Conservation (phyloP, 2,113 vertebrate species). For the Tragelaphus scriptus region DNA sequence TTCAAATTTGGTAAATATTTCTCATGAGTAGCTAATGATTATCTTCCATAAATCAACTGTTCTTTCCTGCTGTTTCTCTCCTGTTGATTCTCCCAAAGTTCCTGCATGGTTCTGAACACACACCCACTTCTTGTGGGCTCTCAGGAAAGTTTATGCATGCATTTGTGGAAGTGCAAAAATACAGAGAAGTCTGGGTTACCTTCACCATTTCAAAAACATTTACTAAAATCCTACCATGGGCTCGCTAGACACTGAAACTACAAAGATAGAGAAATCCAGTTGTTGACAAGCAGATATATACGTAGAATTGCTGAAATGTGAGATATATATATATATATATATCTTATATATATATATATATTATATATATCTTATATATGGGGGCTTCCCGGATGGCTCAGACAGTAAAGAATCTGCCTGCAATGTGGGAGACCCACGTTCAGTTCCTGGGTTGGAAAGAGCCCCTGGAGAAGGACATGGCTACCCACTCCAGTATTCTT, state of each 20-base stretch:
- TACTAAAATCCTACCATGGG: not conserved
- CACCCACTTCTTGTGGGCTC: not conserved
- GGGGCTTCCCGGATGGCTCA: not conserved
- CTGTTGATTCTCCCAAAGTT: not conserved
- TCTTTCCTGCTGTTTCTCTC: not conserved
- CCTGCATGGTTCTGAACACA: not conserved
- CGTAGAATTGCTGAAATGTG: not conserved
- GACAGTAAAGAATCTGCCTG: not conserved
- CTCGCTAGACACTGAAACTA: not conserved
- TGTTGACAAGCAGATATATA: not conserved
- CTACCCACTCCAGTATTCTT: not conserved
- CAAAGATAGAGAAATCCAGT: not conserved
- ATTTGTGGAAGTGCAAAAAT: slow-evolving; percentile 19
- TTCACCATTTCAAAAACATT: not conserved
- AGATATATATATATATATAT: not conserved
- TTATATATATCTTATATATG: not conserved
- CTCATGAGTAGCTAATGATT: not conserved
- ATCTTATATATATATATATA: not conserved
- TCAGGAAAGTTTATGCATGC: not conserved
- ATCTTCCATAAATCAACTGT: not conserved
- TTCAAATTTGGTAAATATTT: not conserved
- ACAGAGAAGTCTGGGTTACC: not conserved
- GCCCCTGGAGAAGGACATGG: not conserved
- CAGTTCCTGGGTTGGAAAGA: not conserved
- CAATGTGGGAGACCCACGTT: not conserved